Conservation (phyloP, 2,797 vertebrate species). For the Trematomus bernacchii region DNA sequence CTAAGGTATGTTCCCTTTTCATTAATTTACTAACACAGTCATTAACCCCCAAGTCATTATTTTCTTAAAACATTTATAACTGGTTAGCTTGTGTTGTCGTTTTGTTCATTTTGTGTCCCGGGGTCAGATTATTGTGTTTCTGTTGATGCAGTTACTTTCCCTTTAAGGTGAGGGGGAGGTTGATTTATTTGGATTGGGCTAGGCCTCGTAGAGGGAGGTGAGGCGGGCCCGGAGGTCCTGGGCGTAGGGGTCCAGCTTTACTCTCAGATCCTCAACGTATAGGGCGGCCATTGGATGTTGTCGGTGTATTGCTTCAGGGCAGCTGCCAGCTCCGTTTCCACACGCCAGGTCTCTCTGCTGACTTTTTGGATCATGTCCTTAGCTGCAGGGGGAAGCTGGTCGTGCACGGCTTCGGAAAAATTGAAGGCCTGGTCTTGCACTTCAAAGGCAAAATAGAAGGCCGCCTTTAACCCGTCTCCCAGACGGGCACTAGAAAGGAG, state of each 20-base stretch:
- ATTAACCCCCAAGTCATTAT: no score
- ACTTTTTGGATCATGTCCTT: conserved; percentile 78
- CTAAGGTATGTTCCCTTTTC: no score
- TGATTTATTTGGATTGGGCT: conserved; percentile 69
- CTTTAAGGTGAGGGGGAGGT: conserved; percentile 1
- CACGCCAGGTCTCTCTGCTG: conserved; percentile 63
- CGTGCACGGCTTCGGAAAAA: conserved; percentile 64
- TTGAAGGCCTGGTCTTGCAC: conserved; percentile 50
- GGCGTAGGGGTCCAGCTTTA: conserved; percentile 77
- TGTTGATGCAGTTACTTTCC: conserved; percentile 30
- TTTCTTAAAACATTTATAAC: conserved; percentile 1
- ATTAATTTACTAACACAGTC: neutral
- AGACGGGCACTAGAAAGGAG: conserved; percentile 64
- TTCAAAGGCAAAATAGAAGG: no score
- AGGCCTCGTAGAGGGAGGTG: conserved; percentile 74
- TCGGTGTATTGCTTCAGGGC: conserved; percentile 80
- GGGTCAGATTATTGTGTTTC: conserved; percentile 11
- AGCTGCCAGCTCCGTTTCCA: conserved; percentile 70
- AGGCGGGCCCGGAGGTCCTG: conserved; percentile 80
- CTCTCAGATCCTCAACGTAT: conserved; percentile 82
- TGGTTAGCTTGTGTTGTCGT: conserved; percentile 16
- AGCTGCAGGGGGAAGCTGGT: conserved; percentile 76
- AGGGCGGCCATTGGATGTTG: conserved; percentile 74
- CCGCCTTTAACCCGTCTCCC: conserved; percentile 14
- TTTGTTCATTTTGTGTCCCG: neutral